Evolutionary conservation across 2,888 invertebrate species (phyloP).

Genomic region (Diogma glabrata): DNA sequence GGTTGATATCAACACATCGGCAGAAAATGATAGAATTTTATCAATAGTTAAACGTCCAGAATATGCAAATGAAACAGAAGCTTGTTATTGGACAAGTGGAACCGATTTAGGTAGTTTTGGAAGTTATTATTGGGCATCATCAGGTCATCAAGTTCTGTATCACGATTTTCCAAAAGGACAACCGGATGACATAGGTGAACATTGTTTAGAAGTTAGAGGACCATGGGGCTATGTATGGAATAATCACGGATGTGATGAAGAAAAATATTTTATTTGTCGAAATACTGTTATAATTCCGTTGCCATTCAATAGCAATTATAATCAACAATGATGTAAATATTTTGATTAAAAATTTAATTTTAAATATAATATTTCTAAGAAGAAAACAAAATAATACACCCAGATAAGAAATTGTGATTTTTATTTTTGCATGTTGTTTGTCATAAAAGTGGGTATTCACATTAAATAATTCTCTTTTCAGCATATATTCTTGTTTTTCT

Average conservation of each 20-base stretch:
- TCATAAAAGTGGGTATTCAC: no score
- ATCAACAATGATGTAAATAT: no score
- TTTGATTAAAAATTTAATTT: no score
- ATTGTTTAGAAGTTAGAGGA: constrained; percentile 1
- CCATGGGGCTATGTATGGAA: background rate
- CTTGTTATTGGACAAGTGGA: background rate
- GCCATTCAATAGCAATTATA: no score
- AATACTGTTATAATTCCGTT: background rate
- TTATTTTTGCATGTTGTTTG: no score
- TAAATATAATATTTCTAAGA: no score
- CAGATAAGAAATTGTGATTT: no score
- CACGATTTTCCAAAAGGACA: background rate
- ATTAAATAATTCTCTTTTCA: no score
- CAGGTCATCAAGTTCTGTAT: background rate
- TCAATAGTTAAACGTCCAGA: background rate
- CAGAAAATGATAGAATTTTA: background rate
- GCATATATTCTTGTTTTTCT: no score
- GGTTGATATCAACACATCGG: background rate
- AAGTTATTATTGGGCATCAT: background rate
- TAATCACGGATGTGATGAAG: background rate
- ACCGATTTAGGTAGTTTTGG: background rate
- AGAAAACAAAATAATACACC: no score
- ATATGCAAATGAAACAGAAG: background rate
- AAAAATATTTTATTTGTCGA: constrained; percentile 6
- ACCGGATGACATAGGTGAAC: background rate